These are phyloP conservation scores for Sander vitreus DNA, from an alignment of 2,113 vertebrate genomes.

Conservation along the genomic window DNA sequence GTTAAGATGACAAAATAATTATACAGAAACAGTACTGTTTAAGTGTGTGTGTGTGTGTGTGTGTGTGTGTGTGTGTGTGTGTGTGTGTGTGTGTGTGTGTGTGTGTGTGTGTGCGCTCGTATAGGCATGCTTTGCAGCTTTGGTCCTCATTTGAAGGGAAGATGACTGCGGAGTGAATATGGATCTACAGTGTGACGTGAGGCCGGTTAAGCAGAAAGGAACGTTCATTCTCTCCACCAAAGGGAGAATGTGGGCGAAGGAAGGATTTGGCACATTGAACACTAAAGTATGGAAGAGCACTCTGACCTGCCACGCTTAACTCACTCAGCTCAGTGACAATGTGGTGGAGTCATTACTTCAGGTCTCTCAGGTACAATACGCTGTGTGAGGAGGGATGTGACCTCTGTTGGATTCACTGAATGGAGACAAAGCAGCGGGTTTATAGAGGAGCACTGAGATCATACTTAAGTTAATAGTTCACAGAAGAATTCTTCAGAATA, in stretches of 20 bases:
- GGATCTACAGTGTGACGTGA: slow-evolving; percentile 40
- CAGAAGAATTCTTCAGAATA: background rate
- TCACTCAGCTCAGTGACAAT: slow-evolving; percentile 64
- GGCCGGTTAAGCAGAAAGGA: slow-evolving; percentile 49
- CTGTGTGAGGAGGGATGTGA: slow-evolving; percentile 28
- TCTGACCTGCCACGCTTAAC: slow-evolving; percentile 42
- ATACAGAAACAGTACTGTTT: slow-evolving; percentile 28
- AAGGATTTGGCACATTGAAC: slow-evolving; percentile 51
- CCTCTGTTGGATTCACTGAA: slow-evolving; percentile 23
- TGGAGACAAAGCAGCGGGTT: slow-evolving; percentile 18
- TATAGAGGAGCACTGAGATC: slow-evolving; percentile 13
- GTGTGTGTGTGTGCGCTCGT: background rate
- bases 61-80: too few species aligned
- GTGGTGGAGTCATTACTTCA: slow-evolving; percentile 74
- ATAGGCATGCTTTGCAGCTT: background rate
- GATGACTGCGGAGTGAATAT: slow-evolving; percentile 27
- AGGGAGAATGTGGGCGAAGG: slow-evolving; percentile 56
- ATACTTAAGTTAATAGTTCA: slow-evolving; percentile 14
- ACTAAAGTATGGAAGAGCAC: slow-evolving; percentile 58
- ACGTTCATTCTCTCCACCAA: slow-evolving; percentile 44
- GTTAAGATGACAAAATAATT: slow-evolving; percentile 59
- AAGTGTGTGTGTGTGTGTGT: background rate
- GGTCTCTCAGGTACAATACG: slow-evolving; percentile 54
- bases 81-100: background rate
- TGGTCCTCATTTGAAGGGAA: slow-evolving; percentile 19